Conservation (phyloP, 2,888 invertebrate genomes). For the Oligia strigilis region DNA sequence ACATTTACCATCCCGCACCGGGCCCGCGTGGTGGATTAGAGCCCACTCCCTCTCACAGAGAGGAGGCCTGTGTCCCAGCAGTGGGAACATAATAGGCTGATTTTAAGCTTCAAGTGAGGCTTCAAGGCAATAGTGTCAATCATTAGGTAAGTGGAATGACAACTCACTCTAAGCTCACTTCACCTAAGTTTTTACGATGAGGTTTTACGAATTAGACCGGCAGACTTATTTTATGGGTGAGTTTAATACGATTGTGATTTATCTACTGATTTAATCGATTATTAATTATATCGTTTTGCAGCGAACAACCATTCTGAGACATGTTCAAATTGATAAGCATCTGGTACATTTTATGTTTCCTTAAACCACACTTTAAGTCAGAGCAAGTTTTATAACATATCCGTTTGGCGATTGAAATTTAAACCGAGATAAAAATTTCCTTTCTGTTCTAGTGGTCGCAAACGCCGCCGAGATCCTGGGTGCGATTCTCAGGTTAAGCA, state of each 20-base stretch:
- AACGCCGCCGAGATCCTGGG: neutral
- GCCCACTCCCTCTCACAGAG: too few species aligned
- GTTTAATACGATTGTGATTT: neutral
- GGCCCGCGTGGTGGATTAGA: too few species aligned
- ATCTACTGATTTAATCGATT: neutral
- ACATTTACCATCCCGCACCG: too few species aligned
- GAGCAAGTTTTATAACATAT: neutral
- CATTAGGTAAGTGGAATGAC: neutral
- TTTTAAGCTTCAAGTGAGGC: neutral
- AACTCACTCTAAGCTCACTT: neutral
- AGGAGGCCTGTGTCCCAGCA: too few species aligned
- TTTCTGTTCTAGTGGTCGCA: neutral
- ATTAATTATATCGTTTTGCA: neutral
- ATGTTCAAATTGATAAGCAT: neutral
- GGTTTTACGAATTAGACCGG: neutral
- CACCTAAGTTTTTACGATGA: neutral
- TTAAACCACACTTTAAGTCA: neutral
- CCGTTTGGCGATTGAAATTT: neutral
- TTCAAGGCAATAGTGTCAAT: neutral
- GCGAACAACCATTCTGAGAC: neutral
- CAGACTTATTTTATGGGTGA: neutral
- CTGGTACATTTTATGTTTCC: conserved; percentile 19
- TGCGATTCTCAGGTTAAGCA: neutral
- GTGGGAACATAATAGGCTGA: too few species aligned
- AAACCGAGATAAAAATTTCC: neutral